Conservation (phyloP, 35 echinoderm and acorn worm genomes). For the Strongylocentrotus purpuratus region DNA sequence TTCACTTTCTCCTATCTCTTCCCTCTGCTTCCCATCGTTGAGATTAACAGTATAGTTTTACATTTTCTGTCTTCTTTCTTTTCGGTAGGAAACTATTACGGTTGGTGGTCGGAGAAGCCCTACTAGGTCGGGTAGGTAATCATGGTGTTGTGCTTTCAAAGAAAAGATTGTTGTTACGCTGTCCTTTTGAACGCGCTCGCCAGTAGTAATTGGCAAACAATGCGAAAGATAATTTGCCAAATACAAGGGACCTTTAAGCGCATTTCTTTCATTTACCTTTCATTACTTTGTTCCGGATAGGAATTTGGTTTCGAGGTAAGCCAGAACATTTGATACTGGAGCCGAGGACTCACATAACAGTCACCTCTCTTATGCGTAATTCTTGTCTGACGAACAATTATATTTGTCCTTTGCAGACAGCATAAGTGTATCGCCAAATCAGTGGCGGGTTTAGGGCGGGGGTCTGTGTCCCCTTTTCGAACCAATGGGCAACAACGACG, state of each 20-base stretch:
- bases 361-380: background rate
- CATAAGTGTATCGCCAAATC: background rate
- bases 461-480: too few relatives aligned
- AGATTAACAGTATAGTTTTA: background rate
- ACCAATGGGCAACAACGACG: too few relatives aligned
- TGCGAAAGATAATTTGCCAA: conserved; percentile 9
- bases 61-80: background rate
- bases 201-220: conserved; percentile 45
- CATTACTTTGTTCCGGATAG: background rate
- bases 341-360: background rate
- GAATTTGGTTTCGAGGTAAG: background rate
- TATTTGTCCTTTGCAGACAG: background rate
- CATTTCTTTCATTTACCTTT: conserved; percentile 13
- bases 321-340: background rate
- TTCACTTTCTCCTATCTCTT: background rate
- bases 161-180: conserved; percentile 14
- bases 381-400: background rate
- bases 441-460: too few relatives aligned
- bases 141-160: conserved; percentile 15
- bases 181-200: background rate
- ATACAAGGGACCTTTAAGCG: conserved; percentile 34
- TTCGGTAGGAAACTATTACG: background rate
- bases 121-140: background rate
- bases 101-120: conserved; percentile 35
- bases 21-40: background rate